phyloP scores from a whole-genome alignment of 2,113 vertebrate species.

The Lepus timidus region DNA sequence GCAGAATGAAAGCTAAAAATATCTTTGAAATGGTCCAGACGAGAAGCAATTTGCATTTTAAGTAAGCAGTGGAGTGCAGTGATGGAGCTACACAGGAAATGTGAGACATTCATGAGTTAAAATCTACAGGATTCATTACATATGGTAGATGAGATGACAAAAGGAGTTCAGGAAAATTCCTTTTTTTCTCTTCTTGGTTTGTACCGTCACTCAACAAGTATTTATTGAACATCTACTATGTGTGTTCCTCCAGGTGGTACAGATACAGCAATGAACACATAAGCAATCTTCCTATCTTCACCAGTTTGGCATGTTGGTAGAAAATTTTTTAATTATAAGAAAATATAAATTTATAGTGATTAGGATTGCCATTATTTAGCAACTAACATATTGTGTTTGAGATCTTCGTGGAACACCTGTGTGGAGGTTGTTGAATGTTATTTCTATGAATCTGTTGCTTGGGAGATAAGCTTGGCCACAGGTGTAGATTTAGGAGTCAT shows the following conservation, averaged over 20 bases:
- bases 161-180: conserved; percentile 3
- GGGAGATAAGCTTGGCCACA: conserved; percentile 21
- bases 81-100: not conserved
- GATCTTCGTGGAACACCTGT: conserved; percentile 32
- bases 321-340: conserved; percentile 32
- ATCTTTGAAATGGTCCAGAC: not conserved
- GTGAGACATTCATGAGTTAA: not conserved
- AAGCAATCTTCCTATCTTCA: conserved; percentile 15
- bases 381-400: conserved; percentile 46
- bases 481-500: conserved; percentile 44
- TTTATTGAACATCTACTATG: not conserved
- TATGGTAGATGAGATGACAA: conserved; percentile 10
- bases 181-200: not conserved
- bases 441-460: conserved; percentile 36
- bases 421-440: conserved; percentile 31
- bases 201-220: conserved; percentile 40
- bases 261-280: conserved; percentile 31
- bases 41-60: conserved; percentile 15
- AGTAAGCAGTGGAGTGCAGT: not conserved
- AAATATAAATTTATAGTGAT: conserved; percentile 37
- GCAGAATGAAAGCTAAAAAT: not conserved
- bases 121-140: not conserved
- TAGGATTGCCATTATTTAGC: conserved; percentile 12
- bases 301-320: conserved; percentile 41
- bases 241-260: conserved; percentile 9